Evolutionary conservation across 1,140 invertebrate species (phyloP).

Genomic region (Cryptotermes secundus): DNA sequence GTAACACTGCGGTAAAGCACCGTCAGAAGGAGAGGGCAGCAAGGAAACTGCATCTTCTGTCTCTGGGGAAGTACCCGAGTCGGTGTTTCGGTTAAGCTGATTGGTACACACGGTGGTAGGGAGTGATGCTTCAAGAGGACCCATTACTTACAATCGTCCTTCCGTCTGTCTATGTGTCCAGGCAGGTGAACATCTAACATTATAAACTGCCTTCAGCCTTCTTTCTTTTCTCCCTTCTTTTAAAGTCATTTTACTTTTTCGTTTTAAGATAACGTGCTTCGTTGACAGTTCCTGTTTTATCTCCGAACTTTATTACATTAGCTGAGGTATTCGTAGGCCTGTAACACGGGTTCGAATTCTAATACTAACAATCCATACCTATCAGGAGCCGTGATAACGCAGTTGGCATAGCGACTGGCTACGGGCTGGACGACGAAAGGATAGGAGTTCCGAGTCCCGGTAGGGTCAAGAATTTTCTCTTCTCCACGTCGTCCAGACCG

Average conservation of each 20-base stretch:
- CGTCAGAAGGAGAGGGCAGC: too few species aligned
- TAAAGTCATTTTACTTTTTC: too few species aligned
- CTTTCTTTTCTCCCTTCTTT: too few species aligned
- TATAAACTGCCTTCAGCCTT: not conserved
- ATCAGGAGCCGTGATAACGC: too few species aligned
- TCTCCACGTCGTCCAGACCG: too few species aligned
- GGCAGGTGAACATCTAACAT: not conserved
- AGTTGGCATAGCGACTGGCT: too few species aligned
- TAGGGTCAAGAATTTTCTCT: too few species aligned
- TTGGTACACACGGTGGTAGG: not conserved
- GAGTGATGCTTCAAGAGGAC: conserved; percentile 1
- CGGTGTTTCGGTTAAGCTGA: conserved; percentile 24
- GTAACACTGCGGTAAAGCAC: not conserved
- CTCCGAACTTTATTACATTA: not conserved
- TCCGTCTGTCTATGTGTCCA: not conserved
- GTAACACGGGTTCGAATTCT: not conserved
- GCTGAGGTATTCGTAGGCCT: not conserved
- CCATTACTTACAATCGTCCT: conserved; percentile 18
- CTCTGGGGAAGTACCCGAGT: conserved; percentile 4
- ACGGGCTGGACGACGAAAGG: too few species aligned
- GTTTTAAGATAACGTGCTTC: not conserved
- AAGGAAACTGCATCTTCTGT: not conserved
- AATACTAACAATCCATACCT: not conserved
- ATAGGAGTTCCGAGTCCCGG: too few species aligned
- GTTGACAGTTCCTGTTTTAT: not conserved